Evolutionary conservation across 2,113 vertebrate genomes (phyloP).

Genomic region (Etia nguti): DNA sequence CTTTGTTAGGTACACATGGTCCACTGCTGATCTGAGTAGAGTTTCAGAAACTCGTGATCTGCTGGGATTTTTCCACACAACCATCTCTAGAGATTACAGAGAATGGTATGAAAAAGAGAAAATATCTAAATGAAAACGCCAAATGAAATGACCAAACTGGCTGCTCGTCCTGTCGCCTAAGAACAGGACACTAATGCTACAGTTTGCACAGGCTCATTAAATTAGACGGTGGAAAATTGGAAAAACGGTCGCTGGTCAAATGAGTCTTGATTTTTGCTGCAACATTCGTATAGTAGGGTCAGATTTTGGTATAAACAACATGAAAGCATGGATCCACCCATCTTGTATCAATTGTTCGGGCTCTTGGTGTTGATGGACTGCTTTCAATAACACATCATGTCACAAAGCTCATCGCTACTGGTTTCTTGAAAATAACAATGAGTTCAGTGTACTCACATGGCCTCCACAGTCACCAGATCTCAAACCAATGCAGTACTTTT

Average conservation of each 20-base stretch:
- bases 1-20: neutral
- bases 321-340: neutral
- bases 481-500: neutral
- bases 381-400: neutral
- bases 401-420: neutral
- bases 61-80: neutral
- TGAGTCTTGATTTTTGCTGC: neutral
- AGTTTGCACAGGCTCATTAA: neutral
- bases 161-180: neutral
- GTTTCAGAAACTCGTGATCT: neutral
- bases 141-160: neutral
- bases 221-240: neutral
- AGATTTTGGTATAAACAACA: neutral
- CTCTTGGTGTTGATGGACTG: neutral
- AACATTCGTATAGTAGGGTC: neutral
- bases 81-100: neutral
- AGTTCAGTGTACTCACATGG: neutral
- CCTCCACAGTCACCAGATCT: neutral
- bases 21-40: neutral
- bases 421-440: neutral
- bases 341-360: neutral
- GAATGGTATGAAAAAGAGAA: neutral
- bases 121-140: neutral
- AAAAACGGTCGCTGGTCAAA: neutral
- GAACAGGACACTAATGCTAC: neutral